Evolutionary conservation across 2,113 vertebrate species (phyloP).

Genomic region (Pristiophorus japonicus): DNA sequence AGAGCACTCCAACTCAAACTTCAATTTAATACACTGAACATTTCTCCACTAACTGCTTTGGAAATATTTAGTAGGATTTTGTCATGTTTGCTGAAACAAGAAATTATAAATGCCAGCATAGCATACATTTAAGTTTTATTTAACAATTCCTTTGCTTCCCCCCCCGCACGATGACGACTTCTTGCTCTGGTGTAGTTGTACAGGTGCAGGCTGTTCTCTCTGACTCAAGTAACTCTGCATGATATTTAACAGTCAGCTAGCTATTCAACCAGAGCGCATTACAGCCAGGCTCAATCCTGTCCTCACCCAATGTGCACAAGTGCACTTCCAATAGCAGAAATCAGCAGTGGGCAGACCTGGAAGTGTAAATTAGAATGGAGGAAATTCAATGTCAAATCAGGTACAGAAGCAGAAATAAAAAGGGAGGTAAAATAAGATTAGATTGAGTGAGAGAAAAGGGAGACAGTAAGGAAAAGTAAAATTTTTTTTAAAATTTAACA

Average conservation of each 20-base stretch:
- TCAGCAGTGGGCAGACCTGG: neutral
- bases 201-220: neutral
- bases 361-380: neutral
- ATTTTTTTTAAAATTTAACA: neutral
- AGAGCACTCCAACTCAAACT: neutral
- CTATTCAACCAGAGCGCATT: neutral
- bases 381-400: neutral
- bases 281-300: neutral
- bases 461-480: too few species aligned
- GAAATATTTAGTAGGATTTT: too few species aligned
- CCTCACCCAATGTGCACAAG: neutral
- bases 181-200: too few species aligned
- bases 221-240: neutral
- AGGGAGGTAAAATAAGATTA: neutral
- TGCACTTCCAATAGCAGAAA: neutral
- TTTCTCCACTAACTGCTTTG: too few species aligned
- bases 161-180: too few species aligned
- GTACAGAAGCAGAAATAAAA: neutral
- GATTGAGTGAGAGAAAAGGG: too few species aligned
- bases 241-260: too few species aligned
- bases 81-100: too few species aligned
- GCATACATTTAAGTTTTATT: too few species aligned
- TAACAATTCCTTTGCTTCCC: too few species aligned
- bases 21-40: too few species aligned
- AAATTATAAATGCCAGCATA: too few species aligned